Percentiles rank a stretch among this genome's conserved stretches.
Evolutionary conservation across 2,888 invertebrate genomes (phyloP).

Genomic region (Omphaloscelis lunosa): DNA sequence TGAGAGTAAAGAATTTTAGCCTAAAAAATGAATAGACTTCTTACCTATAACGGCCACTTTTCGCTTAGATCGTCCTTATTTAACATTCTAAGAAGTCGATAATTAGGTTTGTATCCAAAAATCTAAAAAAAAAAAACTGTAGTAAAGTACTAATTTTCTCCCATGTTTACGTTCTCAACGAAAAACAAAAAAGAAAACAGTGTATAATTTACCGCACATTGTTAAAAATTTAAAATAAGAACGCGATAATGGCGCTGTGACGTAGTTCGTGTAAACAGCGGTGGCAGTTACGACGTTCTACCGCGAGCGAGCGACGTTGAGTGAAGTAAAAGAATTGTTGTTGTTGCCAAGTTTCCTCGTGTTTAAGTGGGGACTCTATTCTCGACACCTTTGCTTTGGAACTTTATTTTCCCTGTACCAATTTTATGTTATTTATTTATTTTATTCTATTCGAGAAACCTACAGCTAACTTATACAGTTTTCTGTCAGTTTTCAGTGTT

Average conservation of each 20-base stretch:
- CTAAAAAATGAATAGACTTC: background rate
- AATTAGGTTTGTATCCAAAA: background rate
- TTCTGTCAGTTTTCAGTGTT: too few relatives aligned
- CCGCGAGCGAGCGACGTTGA: background rate
- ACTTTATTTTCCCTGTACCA: conserved; percentile 30
- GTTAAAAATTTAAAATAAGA: conserved; percentile 29
- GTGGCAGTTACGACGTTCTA: conserved; percentile 6
- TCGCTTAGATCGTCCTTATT: background rate
- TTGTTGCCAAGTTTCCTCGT: conserved; percentile 46
- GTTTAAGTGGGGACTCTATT: conserved; percentile 44
- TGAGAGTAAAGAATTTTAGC: background rate
- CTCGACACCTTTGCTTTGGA: conserved; percentile 35
- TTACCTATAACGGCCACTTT: background rate
- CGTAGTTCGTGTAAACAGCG: conserved; percentile 31
- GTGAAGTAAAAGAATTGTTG: conserved; percentile 39
- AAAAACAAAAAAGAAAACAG: conserved; percentile 11
- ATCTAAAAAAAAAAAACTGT: background rate
- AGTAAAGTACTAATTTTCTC: conserved; percentile 7
- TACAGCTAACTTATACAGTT: too few relatives aligned
- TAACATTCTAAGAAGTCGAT: too few relatives aligned
- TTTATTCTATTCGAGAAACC: too few relatives aligned
- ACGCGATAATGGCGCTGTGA: conserved; percentile 9
- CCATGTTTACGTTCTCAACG: background rate
- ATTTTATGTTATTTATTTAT: background rate
- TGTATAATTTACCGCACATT: conserved; percentile 31